Evolutionary conservation across 2,113 vertebrate species (phyloP).

Genomic region (Ciconia stormi): DNA sequence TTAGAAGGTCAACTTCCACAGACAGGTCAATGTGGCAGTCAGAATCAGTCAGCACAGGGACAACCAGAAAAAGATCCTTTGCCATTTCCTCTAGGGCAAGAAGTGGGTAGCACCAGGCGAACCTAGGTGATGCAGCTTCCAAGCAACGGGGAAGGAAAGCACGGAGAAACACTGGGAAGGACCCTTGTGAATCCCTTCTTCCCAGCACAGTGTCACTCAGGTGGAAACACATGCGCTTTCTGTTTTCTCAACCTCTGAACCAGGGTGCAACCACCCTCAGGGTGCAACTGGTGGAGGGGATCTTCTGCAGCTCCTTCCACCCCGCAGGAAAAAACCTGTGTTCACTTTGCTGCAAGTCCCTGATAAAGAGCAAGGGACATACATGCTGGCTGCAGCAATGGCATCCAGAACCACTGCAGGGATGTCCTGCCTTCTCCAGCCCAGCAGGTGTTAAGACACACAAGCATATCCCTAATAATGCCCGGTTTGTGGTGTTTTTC

Average conservation of each 20-base stretch:
- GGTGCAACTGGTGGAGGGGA: not conserved
- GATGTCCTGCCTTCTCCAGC: not conserved
- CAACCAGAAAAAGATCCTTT: not conserved
- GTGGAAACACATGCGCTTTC: not conserved
- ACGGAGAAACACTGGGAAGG: not conserved
- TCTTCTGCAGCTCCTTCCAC: not conserved
- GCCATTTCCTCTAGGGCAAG: not conserved
- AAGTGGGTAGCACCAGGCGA: not conserved
- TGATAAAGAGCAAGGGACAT: not conserved
- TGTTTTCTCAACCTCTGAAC: not conserved
- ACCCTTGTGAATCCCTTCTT: not conserved
- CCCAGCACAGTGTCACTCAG: no score
- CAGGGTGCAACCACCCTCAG: not conserved
- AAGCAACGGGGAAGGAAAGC: not conserved
- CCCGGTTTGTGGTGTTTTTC: not conserved
- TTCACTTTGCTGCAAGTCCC: not conserved
- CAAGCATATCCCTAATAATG: not conserved
- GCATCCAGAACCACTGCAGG: fast-evolving
- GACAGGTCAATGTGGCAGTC: no score
- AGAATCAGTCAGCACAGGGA: not conserved
- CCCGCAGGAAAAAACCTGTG: not conserved
- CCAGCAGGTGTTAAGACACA: no score
- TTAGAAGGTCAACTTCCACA: not conserved
- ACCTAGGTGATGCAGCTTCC: not conserved
- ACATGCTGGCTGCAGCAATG: no score